These are phyloP conservation scores for Saiga tatarica DNA, from an alignment of 2,113 vertebrate genomes.

Conservation along the genomic window DNA sequence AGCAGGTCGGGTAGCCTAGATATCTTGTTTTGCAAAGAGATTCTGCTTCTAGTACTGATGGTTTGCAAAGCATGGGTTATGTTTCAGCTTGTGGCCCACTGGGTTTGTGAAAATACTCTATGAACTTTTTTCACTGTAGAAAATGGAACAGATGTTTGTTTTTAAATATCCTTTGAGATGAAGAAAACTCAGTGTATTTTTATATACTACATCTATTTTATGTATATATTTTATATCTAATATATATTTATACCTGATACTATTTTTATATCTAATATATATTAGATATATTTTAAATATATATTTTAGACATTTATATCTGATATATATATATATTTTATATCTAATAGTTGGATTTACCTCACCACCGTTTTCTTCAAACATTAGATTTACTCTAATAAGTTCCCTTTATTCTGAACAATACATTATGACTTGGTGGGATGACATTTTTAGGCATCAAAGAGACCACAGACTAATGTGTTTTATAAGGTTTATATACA, in stretches of 20 bases:
- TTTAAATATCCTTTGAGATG: background rate
- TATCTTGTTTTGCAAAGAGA: background rate
- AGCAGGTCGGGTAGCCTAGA: fast-evolving
- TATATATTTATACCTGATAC: background rate
- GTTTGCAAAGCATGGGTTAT: background rate
- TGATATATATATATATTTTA: background rate
- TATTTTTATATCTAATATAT: background rate
- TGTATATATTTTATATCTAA: background rate
- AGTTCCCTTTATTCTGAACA: background rate
- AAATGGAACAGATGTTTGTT: background rate
- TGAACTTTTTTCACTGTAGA: background rate
- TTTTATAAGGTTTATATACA: background rate
- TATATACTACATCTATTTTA: background rate
- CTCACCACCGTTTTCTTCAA: background rate
- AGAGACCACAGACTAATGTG: background rate
- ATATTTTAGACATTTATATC: background rate
- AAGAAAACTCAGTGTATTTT: background rate
- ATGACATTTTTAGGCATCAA: background rate
- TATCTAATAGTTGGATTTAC: background rate
- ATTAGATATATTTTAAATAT: background rate
- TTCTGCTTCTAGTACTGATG: background rate
- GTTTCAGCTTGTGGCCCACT: background rate
- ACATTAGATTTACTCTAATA: background rate
- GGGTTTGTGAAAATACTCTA: background rate
- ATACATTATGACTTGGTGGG: background rate